A percentile compares a stretch with the other conserved stretches of the same genome.
Evolutionary conservation across 2,888 invertebrate genomes (phyloP).

Genomic region (Druceiella hillmani): DNA sequence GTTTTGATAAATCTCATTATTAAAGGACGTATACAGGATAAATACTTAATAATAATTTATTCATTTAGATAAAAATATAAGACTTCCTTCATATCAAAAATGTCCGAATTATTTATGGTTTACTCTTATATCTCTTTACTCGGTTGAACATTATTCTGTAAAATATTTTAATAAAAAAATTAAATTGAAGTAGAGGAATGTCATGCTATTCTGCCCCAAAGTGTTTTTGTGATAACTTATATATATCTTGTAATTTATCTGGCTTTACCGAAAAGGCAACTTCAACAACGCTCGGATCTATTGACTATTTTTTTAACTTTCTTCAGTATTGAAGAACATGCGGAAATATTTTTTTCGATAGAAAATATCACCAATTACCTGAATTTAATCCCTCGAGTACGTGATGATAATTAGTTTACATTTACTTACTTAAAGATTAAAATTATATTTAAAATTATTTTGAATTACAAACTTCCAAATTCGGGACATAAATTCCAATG

Average conservation of each 20-base stretch:
- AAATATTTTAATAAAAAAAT: no score
- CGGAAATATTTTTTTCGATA: neutral
- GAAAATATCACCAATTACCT: slow-evolving; percentile 1
- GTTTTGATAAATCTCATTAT: no score
- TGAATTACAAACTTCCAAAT: slow-evolving; percentile 2
- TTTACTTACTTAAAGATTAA: slow-evolving; percentile 2
- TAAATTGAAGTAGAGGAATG: no score
- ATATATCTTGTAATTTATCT: slow-evolving; percentile 3
- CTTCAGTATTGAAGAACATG: slow-evolving; percentile 2
- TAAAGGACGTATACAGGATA: no score
- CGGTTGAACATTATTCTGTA: no score
- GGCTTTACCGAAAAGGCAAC: slow-evolving; percentile 1
- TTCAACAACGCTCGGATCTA: no score
- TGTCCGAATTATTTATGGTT: no score
- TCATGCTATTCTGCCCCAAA: slow-evolving; percentile 3
- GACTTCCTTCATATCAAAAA: no score
- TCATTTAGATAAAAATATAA: no score
- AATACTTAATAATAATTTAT: no score
- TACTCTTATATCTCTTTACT: no score
- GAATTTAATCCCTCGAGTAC: slow-evolving; percentile 1
- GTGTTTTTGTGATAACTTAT: slow-evolving; percentile 4
- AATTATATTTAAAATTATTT: slow-evolving; percentile 3
- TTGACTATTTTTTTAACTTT: slow-evolving; percentile 5
- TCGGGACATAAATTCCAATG: slow-evolving; percentile 3
- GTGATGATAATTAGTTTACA: slow-evolving; percentile 3